phyloP scores from a whole-genome alignment of 1,140 invertebrate species.

The Trichomalopsis sarcophagae region DNA sequence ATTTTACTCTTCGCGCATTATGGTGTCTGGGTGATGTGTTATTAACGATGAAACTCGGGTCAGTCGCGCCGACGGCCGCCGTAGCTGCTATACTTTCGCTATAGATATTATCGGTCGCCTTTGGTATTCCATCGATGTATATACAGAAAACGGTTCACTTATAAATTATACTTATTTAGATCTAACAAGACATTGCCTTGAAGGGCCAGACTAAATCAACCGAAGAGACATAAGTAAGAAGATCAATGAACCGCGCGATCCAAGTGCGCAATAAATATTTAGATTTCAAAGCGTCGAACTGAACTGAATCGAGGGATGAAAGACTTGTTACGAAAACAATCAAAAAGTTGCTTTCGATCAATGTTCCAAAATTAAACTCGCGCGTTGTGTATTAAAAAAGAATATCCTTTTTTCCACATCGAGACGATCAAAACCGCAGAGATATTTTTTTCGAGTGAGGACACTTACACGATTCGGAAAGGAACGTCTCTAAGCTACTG shows the following conservation, averaged over 20 bases:
- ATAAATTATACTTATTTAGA: too few relatives aligned
- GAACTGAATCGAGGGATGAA: not conserved
- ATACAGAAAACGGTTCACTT: too few relatives aligned
- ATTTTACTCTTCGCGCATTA: too few relatives aligned
- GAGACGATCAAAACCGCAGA: not conserved
- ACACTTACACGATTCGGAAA: not conserved
- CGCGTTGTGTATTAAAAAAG: not conserved
- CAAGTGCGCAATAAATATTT: conserved; percentile 8
- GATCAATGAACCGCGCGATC: not conserved
- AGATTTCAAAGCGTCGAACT: not conserved
- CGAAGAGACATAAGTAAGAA: not conserved
- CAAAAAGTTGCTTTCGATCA: not conserved
- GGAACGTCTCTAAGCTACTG: conserved; percentile 14
- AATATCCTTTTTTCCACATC: too few relatives aligned
- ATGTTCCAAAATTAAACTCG: not conserved
- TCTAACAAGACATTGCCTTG: too few relatives aligned
- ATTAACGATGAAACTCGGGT: too few relatives aligned
- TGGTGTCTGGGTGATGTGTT: too few relatives aligned
- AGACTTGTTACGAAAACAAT: conserved; percentile 4
- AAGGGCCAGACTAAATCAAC: not conserved
- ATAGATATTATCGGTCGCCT: too few relatives aligned
- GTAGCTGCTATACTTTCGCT: too few relatives aligned
- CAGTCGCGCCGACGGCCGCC: too few relatives aligned
- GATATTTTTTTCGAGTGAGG: conserved; percentile 22
- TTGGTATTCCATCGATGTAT: too few relatives aligned